phyloP scores from a whole-genome alignment of 2,888 invertebrate species.

The Plebejus melissa region DNA sequence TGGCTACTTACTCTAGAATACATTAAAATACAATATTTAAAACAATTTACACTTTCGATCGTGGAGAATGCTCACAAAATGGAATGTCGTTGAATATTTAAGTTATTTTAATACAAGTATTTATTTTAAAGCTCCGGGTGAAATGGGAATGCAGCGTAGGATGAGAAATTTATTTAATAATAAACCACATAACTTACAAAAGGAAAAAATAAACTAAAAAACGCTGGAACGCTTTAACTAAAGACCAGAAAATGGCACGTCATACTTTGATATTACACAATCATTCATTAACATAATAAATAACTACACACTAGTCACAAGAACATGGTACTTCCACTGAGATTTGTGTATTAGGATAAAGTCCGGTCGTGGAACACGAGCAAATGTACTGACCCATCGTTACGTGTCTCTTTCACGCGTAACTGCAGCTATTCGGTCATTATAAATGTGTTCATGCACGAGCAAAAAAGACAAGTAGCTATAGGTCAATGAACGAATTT shows the following conservation, averaged over 20 bases:
- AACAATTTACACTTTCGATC: conserved; percentile 37
- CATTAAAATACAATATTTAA: conserved; percentile 43
- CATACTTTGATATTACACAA: background rate
- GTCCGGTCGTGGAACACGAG: background rate
- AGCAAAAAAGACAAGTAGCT: too few species aligned
- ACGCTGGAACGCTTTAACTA: background rate
- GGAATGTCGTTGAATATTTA: background rate
- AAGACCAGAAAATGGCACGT: background rate
- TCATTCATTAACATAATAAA: conserved; percentile 1
- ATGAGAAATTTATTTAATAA: background rate
- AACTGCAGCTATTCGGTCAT: too few species aligned
- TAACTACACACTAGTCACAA: conserved; percentile 4
- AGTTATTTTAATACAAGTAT: conserved; percentile 5
- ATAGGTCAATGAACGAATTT: background rate
- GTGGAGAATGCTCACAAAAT: conserved; percentile 27
- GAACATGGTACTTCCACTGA: background rate
- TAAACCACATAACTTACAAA: background rate
- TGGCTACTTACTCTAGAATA: conserved; percentile 55
- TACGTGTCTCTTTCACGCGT: background rate
- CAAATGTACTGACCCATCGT: background rate
- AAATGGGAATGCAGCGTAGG: conserved; percentile 1
- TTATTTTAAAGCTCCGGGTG: background rate
- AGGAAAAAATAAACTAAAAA: background rate
- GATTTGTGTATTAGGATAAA: background rate
- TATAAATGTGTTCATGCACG: background rate